These are phyloP conservation scores for Hemicordylus capensis DNA, from an alignment of 2,113 vertebrate genomes.

Conservation along the genomic window DNA sequence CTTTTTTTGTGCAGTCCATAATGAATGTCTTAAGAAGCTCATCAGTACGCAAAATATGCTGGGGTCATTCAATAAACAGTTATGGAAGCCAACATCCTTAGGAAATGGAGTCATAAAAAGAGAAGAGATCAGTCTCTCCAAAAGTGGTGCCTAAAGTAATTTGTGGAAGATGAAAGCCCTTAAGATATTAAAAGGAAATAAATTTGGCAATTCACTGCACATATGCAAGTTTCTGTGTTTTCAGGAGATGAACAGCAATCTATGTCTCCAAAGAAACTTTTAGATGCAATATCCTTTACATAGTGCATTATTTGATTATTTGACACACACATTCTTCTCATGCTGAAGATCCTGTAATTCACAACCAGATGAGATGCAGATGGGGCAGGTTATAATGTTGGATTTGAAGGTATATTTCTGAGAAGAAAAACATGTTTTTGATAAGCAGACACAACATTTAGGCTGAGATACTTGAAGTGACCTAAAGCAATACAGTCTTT, in stretches of 20 bases:
- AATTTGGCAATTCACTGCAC: not conserved
- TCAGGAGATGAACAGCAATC: not conserved
- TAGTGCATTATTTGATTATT: not conserved
- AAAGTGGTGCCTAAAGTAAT: not conserved
- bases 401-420: not conserved
- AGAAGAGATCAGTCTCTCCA: not conserved
- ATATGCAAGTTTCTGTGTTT: not conserved
- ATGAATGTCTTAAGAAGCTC: not conserved
- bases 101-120: not conserved
- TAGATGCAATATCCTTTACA: not conserved
- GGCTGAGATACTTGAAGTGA: not conserved
- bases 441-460: not conserved
- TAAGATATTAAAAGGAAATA: not conserved
- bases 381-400: not conserved
- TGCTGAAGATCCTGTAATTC: not conserved
- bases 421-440: not conserved
- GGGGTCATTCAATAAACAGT: conserved; percentile 8
- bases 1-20: not conserved
- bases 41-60: not conserved
- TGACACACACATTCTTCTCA: not conserved
- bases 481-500: not conserved
- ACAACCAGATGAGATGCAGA: not conserved
- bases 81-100: not conserved
- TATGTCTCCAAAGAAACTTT: not conserved
- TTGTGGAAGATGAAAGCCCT: not conserved